phyloP scores from a whole-genome alignment of 2,888 invertebrate genomes.

The Andrena dorsata region DNA sequence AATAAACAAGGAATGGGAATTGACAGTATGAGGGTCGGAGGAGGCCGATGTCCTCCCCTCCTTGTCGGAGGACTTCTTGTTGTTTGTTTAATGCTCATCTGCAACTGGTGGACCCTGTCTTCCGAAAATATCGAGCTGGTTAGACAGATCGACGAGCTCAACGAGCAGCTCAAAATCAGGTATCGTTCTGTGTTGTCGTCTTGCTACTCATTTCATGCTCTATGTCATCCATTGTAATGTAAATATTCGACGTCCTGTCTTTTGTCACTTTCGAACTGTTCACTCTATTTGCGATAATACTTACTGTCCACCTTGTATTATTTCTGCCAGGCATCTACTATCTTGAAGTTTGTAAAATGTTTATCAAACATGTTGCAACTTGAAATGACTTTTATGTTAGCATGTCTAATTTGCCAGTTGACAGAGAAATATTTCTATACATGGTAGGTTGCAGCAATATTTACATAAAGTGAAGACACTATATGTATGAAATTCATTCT shows the following conservation, averaged over 20 bases:
- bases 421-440: background rate
- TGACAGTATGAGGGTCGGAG: conserved; percentile 84
- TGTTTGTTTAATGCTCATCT: conserved; percentile 81
- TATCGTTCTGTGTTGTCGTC: conserved; percentile 13
- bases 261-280: background rate
- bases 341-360: conserved; percentile 16
- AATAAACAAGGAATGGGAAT: conserved; percentile 77
- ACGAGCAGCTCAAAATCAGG: conserved; percentile 83
- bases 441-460: conserved; percentile 12
- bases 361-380: conserved; percentile 3
- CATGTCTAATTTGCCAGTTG: conserved; percentile 2
- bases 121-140: conserved; percentile 82
- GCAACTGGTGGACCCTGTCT: conserved; percentile 83
- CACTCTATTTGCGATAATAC: background rate
- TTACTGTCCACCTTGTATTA: background rate
- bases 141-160: conserved; percentile 82
- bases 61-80: conserved; percentile 81
- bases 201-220: background rate
- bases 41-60: conserved; percentile 83
- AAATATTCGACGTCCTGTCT: background rate
- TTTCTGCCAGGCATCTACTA: background rate
- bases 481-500: background rate
- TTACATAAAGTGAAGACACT: background rate
- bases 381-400: background rate
- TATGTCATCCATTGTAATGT: background rate